These are phyloP conservation scores for Hecatera dysodea DNA, from an alignment of 2,888 invertebrate genomes.

Conservation along the genomic window DNA sequence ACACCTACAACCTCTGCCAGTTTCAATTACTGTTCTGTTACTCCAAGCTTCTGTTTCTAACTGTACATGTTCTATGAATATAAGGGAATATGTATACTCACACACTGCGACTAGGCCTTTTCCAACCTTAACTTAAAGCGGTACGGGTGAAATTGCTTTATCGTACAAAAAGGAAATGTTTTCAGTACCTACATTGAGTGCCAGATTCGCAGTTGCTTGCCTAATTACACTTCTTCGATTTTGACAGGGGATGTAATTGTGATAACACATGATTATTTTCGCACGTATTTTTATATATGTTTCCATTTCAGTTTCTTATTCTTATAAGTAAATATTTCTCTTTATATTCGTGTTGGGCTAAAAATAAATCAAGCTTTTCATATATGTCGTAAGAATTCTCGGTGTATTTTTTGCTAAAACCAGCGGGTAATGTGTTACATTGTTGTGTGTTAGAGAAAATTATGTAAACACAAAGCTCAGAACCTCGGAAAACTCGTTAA, in stretches of 20 bases:
- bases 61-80: slow-evolving; percentile 64
- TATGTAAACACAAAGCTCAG: neutral
- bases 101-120: slow-evolving; percentile 19
- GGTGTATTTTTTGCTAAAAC: slow-evolving; percentile 16
- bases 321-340: slow-evolving; percentile 1
- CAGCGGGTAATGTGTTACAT: neutral
- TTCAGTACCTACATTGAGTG: slow-evolving; percentile 53
- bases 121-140: slow-evolving; percentile 24
- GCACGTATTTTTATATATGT: slow-evolving; percentile 10
- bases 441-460: slow-evolving; percentile 8
- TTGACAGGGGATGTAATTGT: slow-evolving; percentile 63
- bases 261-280: slow-evolving; percentile 42
- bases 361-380: slow-evolving; percentile 26
- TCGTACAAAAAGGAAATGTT: slow-evolving; percentile 66
- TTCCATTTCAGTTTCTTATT: slow-evolving; percentile 13
- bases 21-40: slow-evolving; percentile 84
- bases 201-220: slow-evolving; percentile 65
- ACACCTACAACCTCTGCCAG: slow-evolving; percentile 73
- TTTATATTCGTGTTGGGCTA: neutral
- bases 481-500: neutral
- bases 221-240: slow-evolving; percentile 73
- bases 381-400: slow-evolving; percentile 11
- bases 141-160: slow-evolving; percentile 44
- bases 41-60: slow-evolving; percentile 76
- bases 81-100: slow-evolving; percentile 23